phyloP scores from a whole-genome alignment of 30 jellyfish, hydroid and myxozoan genomes.

The Chrysaora quinquecirrha region DNA sequence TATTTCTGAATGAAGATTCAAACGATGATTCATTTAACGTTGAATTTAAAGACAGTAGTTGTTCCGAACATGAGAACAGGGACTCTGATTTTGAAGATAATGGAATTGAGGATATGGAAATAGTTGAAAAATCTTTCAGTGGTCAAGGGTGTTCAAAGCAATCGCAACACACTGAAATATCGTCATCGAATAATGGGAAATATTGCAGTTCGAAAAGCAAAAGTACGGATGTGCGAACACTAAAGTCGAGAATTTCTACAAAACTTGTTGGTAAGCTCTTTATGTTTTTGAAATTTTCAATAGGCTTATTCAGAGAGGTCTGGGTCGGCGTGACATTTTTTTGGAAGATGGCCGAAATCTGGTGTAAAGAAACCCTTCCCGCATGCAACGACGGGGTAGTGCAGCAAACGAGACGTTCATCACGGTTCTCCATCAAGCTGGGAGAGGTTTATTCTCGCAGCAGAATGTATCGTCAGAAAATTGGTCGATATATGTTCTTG shows the following conservation, averaged over 20 bases:
- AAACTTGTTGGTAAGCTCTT: slow-evolving; percentile 59
- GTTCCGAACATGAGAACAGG: slow-evolving; percentile 24
- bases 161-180: background rate
- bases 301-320: no score
- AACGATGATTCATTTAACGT: slow-evolving; percentile 76
- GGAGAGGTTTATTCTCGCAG: no score
- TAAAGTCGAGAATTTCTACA: slow-evolving; percentile 54
- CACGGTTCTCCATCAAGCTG: no score
- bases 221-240: slow-evolving; percentile 4
- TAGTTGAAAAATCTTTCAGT: background rate
- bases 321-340: no score
- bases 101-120: slow-evolving; percentile 10
- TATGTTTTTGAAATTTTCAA: background rate
- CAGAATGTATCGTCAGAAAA: no score
- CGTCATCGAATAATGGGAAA: background rate
- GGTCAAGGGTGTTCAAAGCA: background rate
- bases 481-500: no score
- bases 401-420: no score
- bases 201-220: background rate
- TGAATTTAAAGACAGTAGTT: slow-evolving; percentile 55
- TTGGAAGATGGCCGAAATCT: no score
- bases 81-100: slow-evolving; percentile 20
- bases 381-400: no score
- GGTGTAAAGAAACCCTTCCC: no score
- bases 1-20: slow-evolving; percentile 58